Percentiles rank a stretch among this genome's conserved stretches.
phyloP scores from a whole-genome alignment of 2,888 invertebrate genomes.

The Anthophora plumipes region DNA sequence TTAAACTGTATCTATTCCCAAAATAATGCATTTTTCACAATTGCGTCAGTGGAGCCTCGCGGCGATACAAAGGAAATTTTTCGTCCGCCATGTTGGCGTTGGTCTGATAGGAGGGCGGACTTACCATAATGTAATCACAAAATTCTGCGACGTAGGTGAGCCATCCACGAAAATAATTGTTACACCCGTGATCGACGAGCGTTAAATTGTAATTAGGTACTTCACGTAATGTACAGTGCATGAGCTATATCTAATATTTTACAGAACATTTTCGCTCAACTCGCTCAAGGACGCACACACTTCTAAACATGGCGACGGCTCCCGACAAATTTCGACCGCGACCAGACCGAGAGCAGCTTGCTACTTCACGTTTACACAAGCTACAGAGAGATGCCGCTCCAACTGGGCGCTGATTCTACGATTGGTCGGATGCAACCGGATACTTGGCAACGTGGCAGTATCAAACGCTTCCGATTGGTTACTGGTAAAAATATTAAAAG shows the following conservation, averaged over 20 bases:
- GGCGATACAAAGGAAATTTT: slow-evolving; percentile 74
- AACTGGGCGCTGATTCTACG: slow-evolving; percentile 66
- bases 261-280: slow-evolving; percentile 84
- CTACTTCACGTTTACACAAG: slow-evolving; percentile 70
- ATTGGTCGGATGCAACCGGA: slow-evolving; percentile 78
- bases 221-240: slow-evolving; percentile 86
- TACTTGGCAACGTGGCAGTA: slow-evolving; percentile 85
- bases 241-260: slow-evolving; percentile 85
- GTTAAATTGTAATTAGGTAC: slow-evolving; percentile 85
- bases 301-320: slow-evolving; percentile 86
- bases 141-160: slow-evolving; percentile 86
- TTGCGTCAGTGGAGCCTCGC: slow-evolving; percentile 70
- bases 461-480: slow-evolving; percentile 78
- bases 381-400: slow-evolving; percentile 69
- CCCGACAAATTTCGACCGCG: slow-evolving; percentile 80
- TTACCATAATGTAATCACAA: slow-evolving; percentile 90
- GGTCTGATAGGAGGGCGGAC: slow-evolving; percentile 84
- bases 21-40: slow-evolving; percentile 60
- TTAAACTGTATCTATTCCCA: slow-evolving; percentile 13
- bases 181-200: slow-evolving; percentile 84
- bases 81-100: slow-evolving; percentile 86
- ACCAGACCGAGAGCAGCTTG: slow-evolving; percentile 68
- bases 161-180: slow-evolving; percentile 86
- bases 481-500: slow-evolving; percentile 64
- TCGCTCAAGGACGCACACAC: slow-evolving; percentile 83